Evolutionary conservation across 1,140 invertebrate genomes (phyloP), one percentile per base, ranked within the genome.

Genomic region (Ostrea denselamellosa): DNA sequence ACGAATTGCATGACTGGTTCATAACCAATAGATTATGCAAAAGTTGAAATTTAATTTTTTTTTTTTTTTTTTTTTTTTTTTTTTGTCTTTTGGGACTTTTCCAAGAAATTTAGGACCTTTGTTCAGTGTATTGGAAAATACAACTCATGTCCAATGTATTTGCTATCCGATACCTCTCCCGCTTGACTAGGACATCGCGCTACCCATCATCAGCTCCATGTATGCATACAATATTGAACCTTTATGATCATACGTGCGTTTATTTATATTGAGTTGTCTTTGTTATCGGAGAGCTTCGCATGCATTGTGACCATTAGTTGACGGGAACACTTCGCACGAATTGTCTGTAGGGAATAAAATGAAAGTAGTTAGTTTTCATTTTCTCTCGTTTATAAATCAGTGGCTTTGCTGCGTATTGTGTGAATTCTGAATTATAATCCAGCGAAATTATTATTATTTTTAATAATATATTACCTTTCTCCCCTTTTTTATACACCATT

Each of bases 371-470:
- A 25, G 14, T 77, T 28, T 77, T 25, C 68, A 22, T 17, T 4
- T 77, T 77, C 28, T 14, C 68, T 28, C 68, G 68, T 77, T 77
- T 77, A 77, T 77, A 25, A 62, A 62, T 62, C 56, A 62, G 56
- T 19, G 56, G 56, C 2, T 62, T 62, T 17, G 56, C 56, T 62
- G n/a, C 5, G 34, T 44, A 19, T 19, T 62, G 56, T 62, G 56
- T 62, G 14, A 62, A 62, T 19, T 62, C 14, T n/a, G 19, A 17
- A 62, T 19, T 7, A 62, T 19, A 62, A 62, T 19, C 56, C 56
- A 58, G 56, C 56, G 12, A 58, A 58, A 58, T 12, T 62, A 14
- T 62, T 19, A 62, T 62, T 62, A 8, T 7, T 19, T 19, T 62
- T 19, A 62, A 62, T 62, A n/a, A 62, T 62, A n/a, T 62, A 62